Evolutionary conservation across 2,888 invertebrate genomes (phyloP).

Genomic region (Notodromas monacha): DNA sequence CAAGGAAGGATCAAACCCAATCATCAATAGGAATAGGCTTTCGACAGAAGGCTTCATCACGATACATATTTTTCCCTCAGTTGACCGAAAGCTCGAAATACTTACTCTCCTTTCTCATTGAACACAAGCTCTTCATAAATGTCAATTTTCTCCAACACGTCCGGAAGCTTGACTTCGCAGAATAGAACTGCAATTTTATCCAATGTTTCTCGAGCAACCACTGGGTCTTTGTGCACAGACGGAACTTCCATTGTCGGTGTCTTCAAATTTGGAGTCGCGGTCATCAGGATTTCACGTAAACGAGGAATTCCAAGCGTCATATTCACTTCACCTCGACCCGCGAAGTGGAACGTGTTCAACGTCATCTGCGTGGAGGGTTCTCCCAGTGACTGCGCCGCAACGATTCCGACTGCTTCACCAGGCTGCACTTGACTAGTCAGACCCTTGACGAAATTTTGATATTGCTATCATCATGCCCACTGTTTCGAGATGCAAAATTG

Average conservation of each 20-base stretch:
- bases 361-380: conserved; percentile 99
- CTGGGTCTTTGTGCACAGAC: conserved; percentile 22
- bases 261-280: conserved; percentile 57
- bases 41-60: no score
- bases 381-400: conserved; percentile 78
- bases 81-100: no score
- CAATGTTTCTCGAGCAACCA: neutral
- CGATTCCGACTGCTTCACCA: conserved; percentile 77
- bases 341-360: conserved; percentile 96
- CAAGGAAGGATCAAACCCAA: no score
- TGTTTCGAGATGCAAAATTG: no score
- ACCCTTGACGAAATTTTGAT: no score
- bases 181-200: conserved; percentile 34
- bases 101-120: neutral
- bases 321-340: conserved; percentile 99
- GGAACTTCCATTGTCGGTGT: conserved; percentile 91
- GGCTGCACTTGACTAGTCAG: conserved; percentile 44
- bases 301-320: conserved; percentile 97
- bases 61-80: no score
- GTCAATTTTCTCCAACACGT: conserved; percentile 37
- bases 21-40: no score
- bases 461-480: no score
- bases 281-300: conserved; percentile 81
- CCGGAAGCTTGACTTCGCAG: conserved; percentile 38
- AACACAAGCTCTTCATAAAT: conserved; percentile 24